Base-by-base conservation (phyloP, 2,888 invertebrate genomes). In the Callyntrura guangdongensis region DNA sequence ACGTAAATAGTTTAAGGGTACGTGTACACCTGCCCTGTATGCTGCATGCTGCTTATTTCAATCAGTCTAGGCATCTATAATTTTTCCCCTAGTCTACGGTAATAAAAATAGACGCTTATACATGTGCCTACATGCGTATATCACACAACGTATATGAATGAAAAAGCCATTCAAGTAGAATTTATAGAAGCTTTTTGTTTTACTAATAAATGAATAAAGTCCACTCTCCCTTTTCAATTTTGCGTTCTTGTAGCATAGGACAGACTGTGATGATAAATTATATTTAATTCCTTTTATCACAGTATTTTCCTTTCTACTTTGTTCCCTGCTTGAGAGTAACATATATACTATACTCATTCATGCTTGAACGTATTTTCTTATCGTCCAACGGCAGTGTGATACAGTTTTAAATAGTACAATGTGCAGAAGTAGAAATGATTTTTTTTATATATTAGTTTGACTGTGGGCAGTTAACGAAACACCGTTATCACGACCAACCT, bases 381-480 rank as follows among this genome's bases (percentile, higher is more conserved):
- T 53, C 14, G 53, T 14, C 53, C 53, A 53, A 53, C 6, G 36
- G 36, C 36, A 53, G 12, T 53, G n/a, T 53, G 53, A 53, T 53
- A 53, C 53, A 53, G n/a, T 53, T 53, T 53, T 2, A 14, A 12
- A 53, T 53, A n/a, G 53, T 12, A 1, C 36, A 36, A 36, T 36
- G 36, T 36, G 6, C 36, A 36, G 6, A 36, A 36, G 36, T 36
- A 36, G 36, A 56, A n/a, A 56, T 56, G 56, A 3, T 36, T 36
- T 36, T 36, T n/a, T n/a, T 56, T 56, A 6, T 69, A 27, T 17
- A 72, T 72, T 22, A 72, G 36, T 25, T n/a, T 53, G 25, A 27
- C 17, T 81, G 81, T 59, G 59, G 81, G 81, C 81, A 27, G 81
- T 81, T 81, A 81, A 36, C 27, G 14, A 56, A 81, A 81, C 36